A percentile compares a stretch with the other conserved stretches of the same genome.
Evolutionary conservation across 1,140 invertebrate genomes (phyloP).

Genomic region (Trissolcus basalis): DNA sequence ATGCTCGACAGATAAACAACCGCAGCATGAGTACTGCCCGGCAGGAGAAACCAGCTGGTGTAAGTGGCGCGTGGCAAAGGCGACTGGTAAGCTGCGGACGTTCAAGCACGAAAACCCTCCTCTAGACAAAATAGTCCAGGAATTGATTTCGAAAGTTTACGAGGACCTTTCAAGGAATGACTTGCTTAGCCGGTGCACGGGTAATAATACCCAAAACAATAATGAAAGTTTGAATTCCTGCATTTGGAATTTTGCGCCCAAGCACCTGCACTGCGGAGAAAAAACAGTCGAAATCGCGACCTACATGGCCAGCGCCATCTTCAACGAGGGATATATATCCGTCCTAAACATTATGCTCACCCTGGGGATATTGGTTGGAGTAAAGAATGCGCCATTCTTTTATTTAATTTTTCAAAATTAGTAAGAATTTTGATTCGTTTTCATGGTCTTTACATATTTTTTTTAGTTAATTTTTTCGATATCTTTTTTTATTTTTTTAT

Average conservation of each 20-base stretch:
- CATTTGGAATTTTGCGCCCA: neutral
- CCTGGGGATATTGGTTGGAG: no score
- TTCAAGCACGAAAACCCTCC: constrained; percentile 10
- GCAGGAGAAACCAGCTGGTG: constrained; percentile 3
- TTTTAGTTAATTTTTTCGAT: no score
- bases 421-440: no score
- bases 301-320: no score
- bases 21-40: neutral
- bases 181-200: constrained; percentile 2
- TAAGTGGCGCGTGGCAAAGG: neutral
- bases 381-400: no score
- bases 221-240: constrained; percentile 20
- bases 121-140: constrained; percentile 10
- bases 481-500: no score
- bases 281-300: no score
- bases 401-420: no score
- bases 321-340: no score
- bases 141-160: constrained; percentile 26
- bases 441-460: no score
- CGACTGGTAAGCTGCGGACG: neutral
- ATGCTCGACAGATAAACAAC: neutral
- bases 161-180: constrained; percentile 12
- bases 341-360: no score
- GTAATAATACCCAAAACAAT: constrained; percentile 10
- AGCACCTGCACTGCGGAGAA: no score